Percentiles rank a stretch among this genome's conserved stretches.
phyloP scores from a whole-genome alignment of 2,888 invertebrate genomes.

The Synergus umbraculus region DNA sequence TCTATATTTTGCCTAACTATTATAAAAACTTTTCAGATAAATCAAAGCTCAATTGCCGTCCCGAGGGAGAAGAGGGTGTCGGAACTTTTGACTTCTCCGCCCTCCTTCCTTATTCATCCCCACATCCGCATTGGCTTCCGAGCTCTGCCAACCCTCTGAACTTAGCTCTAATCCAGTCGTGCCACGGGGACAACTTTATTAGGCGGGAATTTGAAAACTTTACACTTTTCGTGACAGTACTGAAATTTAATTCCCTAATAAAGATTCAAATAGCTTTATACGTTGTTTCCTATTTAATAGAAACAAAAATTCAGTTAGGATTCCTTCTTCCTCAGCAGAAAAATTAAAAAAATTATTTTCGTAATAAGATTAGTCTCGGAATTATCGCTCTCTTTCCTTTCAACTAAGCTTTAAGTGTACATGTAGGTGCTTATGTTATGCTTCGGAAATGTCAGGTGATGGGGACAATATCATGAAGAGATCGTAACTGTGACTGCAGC shows the following conservation, averaged over 20 bases:
- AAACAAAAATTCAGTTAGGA: neutral
- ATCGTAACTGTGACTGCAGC: slow-evolving; percentile 2
- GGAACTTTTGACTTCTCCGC: slow-evolving; percentile 64
- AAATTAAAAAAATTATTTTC: too few relatives aligned
- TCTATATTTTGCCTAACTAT: slow-evolving; percentile 66
- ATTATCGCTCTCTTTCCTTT: too few relatives aligned
- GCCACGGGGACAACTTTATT: slow-evolving; percentile 58
- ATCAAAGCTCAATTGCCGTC: slow-evolving; percentile 69
- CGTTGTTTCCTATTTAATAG: too few relatives aligned
- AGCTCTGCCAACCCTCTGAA: slow-evolving; percentile 52
- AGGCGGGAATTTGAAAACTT: slow-evolving; percentile 57
- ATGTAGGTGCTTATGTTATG: neutral
- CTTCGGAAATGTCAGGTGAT: slow-evolving; percentile 9
- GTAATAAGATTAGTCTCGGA: too few relatives aligned
- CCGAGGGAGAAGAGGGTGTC: slow-evolving; percentile 44
- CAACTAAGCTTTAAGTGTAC: neutral
- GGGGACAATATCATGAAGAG: slow-evolving; percentile 20
- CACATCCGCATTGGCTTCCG: slow-evolving; percentile 57
- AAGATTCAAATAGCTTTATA: neutral
- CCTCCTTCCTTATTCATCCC: slow-evolving; percentile 60
- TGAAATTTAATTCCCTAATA: neutral
- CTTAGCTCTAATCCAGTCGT: slow-evolving; percentile 60
- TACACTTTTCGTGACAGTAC: neutral
- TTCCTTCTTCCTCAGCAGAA: too few relatives aligned
- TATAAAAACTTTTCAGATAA: slow-evolving; percentile 71